Conservation (phyloP, 2,797 vertebrate genomes). For the Lophius americanus region DNA sequence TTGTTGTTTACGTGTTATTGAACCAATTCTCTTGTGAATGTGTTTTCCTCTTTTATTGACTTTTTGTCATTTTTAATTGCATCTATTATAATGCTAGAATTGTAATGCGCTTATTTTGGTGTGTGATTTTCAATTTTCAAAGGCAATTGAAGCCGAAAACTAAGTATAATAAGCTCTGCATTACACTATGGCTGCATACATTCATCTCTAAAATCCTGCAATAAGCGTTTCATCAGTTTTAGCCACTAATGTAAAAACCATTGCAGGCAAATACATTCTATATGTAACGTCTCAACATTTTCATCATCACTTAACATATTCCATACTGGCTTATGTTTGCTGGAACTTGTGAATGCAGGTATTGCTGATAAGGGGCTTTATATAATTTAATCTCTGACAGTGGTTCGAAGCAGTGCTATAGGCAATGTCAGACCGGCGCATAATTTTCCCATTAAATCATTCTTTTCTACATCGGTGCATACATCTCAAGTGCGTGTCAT, state of each 20-base stretch:
- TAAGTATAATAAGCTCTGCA: conserved; percentile 33
- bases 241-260: conserved; percentile 6
- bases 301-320: background rate
- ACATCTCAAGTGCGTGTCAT: conserved; percentile 43
- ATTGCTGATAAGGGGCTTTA: conserved; percentile 38
- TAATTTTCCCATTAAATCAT: conserved; percentile 51
- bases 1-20: conserved; percentile 22
- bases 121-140: conserved; percentile 27
- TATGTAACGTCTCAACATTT: too few relatives aligned
- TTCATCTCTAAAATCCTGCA: conserved; percentile 21
- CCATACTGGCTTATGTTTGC: conserved; percentile 13
- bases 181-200: conserved; percentile 17
- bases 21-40: conserved; percentile 14
- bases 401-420: conserved; percentile 51
- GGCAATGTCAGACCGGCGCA: conserved; percentile 35
- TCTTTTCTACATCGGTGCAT: conserved; percentile 43
- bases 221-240: conserved; percentile 7
- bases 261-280: conserved; percentile 12
- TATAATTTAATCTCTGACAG: conserved; percentile 37
- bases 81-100: conserved; percentile 33
- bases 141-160: conserved; percentile 42
- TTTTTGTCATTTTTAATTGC: conserved; percentile 44
- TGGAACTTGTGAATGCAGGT: conserved; percentile 48
- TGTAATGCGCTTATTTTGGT: conserved; percentile 16
- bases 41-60: conserved; percentile 25